Evolutionary conservation across 2,797 vertebrate species (phyloP), one percentile per base, ranked within the genome.

Genomic region (Helarctos malayanus): DNA sequence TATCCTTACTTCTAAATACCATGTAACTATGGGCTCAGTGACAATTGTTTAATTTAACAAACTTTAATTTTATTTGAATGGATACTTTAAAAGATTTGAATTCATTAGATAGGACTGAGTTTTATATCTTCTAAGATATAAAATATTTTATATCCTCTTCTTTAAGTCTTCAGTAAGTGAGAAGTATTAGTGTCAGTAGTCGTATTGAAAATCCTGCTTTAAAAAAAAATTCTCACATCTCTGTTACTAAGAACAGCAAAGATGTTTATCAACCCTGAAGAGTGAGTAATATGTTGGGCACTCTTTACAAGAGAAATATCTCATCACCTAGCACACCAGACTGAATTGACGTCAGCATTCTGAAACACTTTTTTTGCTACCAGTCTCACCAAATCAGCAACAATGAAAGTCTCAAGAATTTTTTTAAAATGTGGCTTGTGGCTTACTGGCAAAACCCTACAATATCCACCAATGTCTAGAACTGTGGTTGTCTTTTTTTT

Each of bases 371-470:
- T 95, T 38, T 68, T 98, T 78, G n/a, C 38, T 97, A 87, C 87
- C 95, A 94, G 89, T 98, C 79, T 83, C 81, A 45, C 96, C 89
- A 98, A 91, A 97, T 98, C 89, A 98, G 95, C 41, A 81, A 86
- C 86, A 94, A 71, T 96, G 71, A 96, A 97, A 97, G 71, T 97
- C 79, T 96, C 97, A 96, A 95, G 85, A 93, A 75, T 47, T 93
- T 96, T 91, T 92, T 81, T 88, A 56, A 84, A 96, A 84, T 96
- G 97, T 98, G 97, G 97, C 98, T 98, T 98, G 93, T 94, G 96
- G 65, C 78, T 95, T 95, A 97, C 56, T 90, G 95, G 92, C 91
- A 97, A 98, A 98, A 97, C 91, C 96, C 91, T 97, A 95, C 38
- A 87, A 85, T 97, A 91, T 89, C 76, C 82, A 94, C 93, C 95